A percentile compares a stretch with the other conserved stretches of the same genome.
phyloP scores from a whole-genome alignment of 1,140 invertebrate species.

The Drosophila azteca region DNA sequence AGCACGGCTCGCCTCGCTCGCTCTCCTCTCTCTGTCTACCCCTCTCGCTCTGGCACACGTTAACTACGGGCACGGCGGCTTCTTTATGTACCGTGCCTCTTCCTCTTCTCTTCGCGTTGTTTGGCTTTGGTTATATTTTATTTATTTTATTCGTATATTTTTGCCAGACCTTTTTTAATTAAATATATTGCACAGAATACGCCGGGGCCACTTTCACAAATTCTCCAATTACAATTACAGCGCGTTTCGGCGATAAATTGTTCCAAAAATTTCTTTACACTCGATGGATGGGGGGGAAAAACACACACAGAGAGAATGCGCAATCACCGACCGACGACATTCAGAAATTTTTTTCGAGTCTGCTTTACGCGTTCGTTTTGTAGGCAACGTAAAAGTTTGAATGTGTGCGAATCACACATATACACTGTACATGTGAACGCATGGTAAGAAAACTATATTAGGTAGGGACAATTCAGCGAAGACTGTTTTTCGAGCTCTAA shows the following conservation, averaged over 20 bases:
- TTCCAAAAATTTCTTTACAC: slow-evolving; percentile 35
- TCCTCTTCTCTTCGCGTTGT: slow-evolving; percentile 33
- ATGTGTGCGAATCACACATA: too few species aligned
- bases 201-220: too few species aligned
- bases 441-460: too few species aligned
- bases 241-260: slow-evolving; percentile 8
- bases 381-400: too few species aligned
- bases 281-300: slow-evolving; percentile 28
- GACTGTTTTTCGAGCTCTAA: too few species aligned
- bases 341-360: slow-evolving; percentile 14
- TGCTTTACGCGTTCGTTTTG: too few species aligned
- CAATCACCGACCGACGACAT: slow-evolving; percentile 30
- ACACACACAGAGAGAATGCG: slow-evolving; percentile 29
- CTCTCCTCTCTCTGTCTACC: slow-evolving; percentile 25
- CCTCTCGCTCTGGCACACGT: slow-evolving; percentile 48
- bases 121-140: slow-evolving; percentile 47
- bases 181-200: slow-evolving; percentile 28
- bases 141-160: slow-evolving; percentile 49
- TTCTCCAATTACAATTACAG: slow-evolving; percentile 28
- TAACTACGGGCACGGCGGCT: slow-evolving; percentile 59
- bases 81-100: slow-evolving; percentile 73
- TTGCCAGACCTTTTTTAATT: too few species aligned
- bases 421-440: too few species aligned
- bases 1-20: slow-evolving; percentile 15
- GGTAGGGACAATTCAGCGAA: too few species aligned